A percentile compares a stretch with the other conserved stretches of the same genome.
phyloP scores from a whole-genome alignment of 2,113 vertebrate species.

The Nothocercus nigrocapillus region DNA sequence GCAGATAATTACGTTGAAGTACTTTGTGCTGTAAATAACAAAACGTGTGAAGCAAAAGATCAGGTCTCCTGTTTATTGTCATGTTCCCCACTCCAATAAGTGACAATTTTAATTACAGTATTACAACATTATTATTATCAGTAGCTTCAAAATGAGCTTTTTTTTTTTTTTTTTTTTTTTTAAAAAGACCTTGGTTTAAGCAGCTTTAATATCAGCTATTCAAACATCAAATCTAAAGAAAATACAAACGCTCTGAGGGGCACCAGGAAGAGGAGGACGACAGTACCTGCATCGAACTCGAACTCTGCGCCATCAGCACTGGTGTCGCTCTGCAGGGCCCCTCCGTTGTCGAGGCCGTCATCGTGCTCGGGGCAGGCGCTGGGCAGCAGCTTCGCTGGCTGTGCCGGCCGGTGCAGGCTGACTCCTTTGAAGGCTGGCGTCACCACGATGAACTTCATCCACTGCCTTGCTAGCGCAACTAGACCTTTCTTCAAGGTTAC shows the following conservation, averaged over 20 bases:
- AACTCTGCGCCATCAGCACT: slow-evolving; percentile 97
- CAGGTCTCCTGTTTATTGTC: neutral
- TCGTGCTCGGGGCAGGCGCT: slow-evolving; percentile 77
- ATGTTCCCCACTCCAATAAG: neutral
- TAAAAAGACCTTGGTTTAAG: neutral
- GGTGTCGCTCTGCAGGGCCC: slow-evolving; percentile 93
- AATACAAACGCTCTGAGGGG: neutral
- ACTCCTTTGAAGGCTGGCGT: slow-evolving; percentile 97
- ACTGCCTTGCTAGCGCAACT: slow-evolving; percentile 94
- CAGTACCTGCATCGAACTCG: slow-evolving; percentile 96
- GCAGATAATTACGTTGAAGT: neutral
- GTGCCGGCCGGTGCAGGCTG: slow-evolving; percentile 87
- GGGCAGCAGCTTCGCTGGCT: slow-evolving; percentile 84
- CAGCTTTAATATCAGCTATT: neutral
- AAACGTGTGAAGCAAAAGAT: neutral
- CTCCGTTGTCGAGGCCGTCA: slow-evolving; percentile 86
- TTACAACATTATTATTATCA: neutral
- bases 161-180: neutral
- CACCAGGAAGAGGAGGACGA: neutral
- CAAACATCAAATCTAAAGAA: neutral
- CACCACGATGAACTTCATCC: slow-evolving; percentile 99
- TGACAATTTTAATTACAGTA: neutral
- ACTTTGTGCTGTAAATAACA: neutral
- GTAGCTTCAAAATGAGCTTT: neutral
- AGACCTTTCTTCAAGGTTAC: slow-evolving; percentile 98